Evolutionary conservation across 1,140 invertebrate genomes (phyloP).

Genomic region (Odontomachus brunneus): DNA sequence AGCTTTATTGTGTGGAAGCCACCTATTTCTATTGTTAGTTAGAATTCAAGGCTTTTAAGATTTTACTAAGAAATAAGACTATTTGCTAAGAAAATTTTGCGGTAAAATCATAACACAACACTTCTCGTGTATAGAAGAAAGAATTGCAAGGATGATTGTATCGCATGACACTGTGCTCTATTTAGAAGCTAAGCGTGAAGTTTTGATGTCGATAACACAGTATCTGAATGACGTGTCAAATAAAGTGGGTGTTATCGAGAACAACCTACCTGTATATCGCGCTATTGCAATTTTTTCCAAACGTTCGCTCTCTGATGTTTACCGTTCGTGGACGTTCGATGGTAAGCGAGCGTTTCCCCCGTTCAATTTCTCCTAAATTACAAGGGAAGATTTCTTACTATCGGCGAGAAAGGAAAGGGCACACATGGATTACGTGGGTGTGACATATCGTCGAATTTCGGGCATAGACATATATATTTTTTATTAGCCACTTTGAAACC

Average conservation of each 20-base stretch:
- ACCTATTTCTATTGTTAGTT: too few species aligned
- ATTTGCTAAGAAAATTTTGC: too few species aligned
- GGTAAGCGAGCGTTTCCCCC: background rate
- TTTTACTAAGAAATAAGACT: too few species aligned
- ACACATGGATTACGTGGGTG: background rate
- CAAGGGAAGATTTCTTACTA: too few species aligned
- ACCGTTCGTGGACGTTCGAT: background rate
- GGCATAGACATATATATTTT: too few species aligned
- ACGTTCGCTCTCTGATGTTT: background rate
- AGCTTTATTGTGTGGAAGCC: too few species aligned
- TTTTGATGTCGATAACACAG: slow-evolving; percentile 30
- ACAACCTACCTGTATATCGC: slow-evolving; percentile 7
- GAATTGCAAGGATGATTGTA: background rate
- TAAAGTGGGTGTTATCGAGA: slow-evolving; percentile 35
- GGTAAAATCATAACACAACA: too few species aligned
- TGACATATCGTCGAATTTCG: background rate
- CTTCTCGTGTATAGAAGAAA: too few species aligned
- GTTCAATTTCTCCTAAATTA: background rate
- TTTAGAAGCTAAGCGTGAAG: slow-evolving; percentile 12
- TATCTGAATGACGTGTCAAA: slow-evolving; percentile 25
- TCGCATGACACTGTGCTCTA: background rate
- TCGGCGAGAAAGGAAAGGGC: background rate
- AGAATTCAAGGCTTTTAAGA: too few species aligned
- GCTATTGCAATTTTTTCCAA: slow-evolving; percentile 16
- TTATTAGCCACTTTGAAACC: too few species aligned